Base-by-base conservation (phyloP, 2,113 vertebrate species). In the Sitta europaea region DNA sequence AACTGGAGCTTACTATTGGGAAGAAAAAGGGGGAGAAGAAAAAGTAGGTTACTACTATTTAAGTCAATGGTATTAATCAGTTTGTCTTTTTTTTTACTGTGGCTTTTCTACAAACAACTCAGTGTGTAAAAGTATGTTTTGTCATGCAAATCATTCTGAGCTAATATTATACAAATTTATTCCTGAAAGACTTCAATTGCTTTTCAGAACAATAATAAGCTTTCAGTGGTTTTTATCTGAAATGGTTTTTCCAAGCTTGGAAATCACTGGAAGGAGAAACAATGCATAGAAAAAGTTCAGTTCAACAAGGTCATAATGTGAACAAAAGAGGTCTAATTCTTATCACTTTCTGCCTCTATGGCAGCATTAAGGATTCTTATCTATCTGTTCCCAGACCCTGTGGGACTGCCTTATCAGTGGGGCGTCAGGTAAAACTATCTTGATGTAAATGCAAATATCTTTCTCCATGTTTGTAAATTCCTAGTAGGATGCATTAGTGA, bases 111-210 rank as follows among this genome's bases (percentile, higher is more conserved):
- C 72, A 81, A 88, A 90, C 42, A 68, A 74, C 55, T 77, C 93
- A 89, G 50, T 15, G 5, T 3, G 5, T 65, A 79, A 36, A 96
- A 78, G 47, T 81, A 58, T 36, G 84, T 85, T 94, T 96, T 97
- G 86, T 96, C 81, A 97, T 95, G 92, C 70, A 97, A 96, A 97
- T 96, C 4, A 90, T 55, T 95, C 82, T 88, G 78, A 79, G 59
- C 63, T 74, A 92, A 88, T 67, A 84, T 83, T 97, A 91, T 54
- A 96, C 67, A 94, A 94, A 95, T 92, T 88, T 96, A 85, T 91
- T 95, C 95, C 88, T 5, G 13, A 94, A 94, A 89, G 58, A 50
- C 81, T 92, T 76, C 61, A 65, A 79, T 51, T 73, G 61, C 75
- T 50, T 97, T 96, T 89, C 87, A 79, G 86, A 94, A 87, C 12